These are phyloP conservation scores for Tachina grossa DNA, from an alignment of 2,888 invertebrate genomes.

Conservation along the genomic window DNA sequence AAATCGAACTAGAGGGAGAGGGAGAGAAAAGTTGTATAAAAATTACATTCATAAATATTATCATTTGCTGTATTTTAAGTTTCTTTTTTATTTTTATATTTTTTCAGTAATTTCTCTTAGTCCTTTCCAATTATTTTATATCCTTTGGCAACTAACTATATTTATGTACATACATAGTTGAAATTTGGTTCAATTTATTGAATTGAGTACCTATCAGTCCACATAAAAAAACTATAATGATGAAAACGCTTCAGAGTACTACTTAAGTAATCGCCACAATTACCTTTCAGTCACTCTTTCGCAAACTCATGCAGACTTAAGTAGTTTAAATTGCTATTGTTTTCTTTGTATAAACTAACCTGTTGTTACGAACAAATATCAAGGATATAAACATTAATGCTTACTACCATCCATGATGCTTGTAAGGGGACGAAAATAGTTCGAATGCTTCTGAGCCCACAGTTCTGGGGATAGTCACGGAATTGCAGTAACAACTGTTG, in stretches of 20 bases:
- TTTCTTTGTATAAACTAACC: not conserved
- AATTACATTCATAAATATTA: too few species aligned
- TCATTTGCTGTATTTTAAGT: too few species aligned
- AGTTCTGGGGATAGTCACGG: not conserved
- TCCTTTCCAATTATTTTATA: not conserved
- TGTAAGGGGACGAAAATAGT: not conserved
- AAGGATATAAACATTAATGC: constrained; percentile 19
- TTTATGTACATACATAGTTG: not conserved
- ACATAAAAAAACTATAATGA: constrained; percentile 23
- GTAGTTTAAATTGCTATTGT: constrained; percentile 53
- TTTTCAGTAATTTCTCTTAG: not conserved
- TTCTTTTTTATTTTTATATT: not conserved
- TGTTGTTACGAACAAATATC: constrained; percentile 5
- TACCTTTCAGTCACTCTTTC: not conserved
- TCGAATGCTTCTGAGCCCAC: not conserved
- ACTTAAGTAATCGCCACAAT: constrained; percentile 16
- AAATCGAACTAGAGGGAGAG: too few species aligned
- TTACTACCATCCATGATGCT: not conserved
- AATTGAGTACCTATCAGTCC: constrained; percentile 12
- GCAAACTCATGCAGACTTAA: constrained; percentile 4
- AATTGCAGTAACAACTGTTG: too few species aligned
- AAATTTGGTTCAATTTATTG: constrained; percentile 18
- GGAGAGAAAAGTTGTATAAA: too few species aligned
- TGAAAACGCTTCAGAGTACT: constrained; percentile 16
- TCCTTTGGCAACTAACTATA: not conserved